phyloP scores from a whole-genome alignment of 2,113 vertebrate species.

The Piaya cayana region DNA sequence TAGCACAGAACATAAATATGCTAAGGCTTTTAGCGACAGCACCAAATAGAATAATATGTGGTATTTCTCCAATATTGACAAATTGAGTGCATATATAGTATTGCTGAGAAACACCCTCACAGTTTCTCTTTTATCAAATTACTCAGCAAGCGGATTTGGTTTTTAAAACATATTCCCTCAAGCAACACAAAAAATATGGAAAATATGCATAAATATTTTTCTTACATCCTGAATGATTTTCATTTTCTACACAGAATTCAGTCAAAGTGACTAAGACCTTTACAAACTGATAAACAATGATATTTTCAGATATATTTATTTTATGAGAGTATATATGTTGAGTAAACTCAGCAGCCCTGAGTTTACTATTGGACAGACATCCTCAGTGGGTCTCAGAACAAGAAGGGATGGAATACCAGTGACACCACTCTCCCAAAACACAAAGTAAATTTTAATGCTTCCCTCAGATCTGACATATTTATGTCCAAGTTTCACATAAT shows the following conservation, averaged over 20 bases:
- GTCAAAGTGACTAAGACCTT: not conserved
- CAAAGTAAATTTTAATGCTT: not conserved
- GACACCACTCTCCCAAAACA: not conserved
- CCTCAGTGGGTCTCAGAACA: not conserved
- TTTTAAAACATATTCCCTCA: not conserved
- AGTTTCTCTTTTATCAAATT: not conserved
- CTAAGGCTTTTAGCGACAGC: not conserved
- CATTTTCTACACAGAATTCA: not conserved
- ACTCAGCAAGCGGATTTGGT: not conserved
- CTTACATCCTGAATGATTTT: not conserved
- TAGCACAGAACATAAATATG: not conserved
- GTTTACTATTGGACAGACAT: not conserved
- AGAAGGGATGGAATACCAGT: not conserved
- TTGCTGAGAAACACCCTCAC: not conserved
- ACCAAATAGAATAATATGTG: not conserved
- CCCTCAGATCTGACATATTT: not conserved
- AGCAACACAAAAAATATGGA: not conserved
- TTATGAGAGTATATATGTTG: too few species aligned
- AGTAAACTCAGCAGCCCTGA: too few species aligned
- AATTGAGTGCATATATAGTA: not conserved
- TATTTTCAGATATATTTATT: not conserved
- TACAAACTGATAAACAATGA: not conserved
- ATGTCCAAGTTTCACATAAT: not conserved
- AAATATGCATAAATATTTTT: not conserved
- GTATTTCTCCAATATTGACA: not conserved